Percentiles rank a stretch among this genome's conserved stretches.
These are phyloP conservation scores for Neodiprion fabricii DNA, from an alignment of 1,140 invertebrate genomes.

Conservation along the genomic window DNA sequence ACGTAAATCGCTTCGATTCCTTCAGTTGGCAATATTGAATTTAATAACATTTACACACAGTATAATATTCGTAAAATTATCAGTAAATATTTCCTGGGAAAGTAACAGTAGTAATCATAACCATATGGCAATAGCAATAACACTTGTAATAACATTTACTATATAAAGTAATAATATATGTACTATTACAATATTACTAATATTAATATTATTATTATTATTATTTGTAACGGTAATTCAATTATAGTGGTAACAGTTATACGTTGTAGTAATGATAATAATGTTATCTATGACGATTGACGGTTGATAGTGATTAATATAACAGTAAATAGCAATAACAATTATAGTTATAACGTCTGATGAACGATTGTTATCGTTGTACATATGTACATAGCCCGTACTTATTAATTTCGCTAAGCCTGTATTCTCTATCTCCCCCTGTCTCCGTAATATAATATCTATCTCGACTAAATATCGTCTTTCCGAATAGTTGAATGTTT, in stretches of 20 bases:
- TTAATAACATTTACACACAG: too few species aligned
- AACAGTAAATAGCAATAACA: not conserved
- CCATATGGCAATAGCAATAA: not conserved
- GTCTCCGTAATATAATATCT: conserved; percentile 10
- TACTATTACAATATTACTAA: too few species aligned
- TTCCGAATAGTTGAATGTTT: not conserved
- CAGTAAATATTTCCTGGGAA: not conserved
- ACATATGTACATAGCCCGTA: conserved; percentile 64
- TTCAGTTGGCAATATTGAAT: too few species aligned
- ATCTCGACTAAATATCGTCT: too few species aligned
- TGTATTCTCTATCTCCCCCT: conserved; percentile 33
- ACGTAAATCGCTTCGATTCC: too few species aligned
- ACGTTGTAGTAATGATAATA: not conserved
- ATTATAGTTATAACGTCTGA: not conserved
- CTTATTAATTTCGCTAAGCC: conserved; percentile 61
- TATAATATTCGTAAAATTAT: too few species aligned
- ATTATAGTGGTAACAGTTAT: not conserved
- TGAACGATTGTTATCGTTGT: conserved; percentile 43
- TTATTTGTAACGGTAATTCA: too few species aligned
- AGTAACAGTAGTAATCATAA: not conserved
- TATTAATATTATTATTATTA: too few species aligned
- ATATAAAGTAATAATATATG: not conserved
- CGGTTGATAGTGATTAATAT: not conserved
- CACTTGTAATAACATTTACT: not conserved
- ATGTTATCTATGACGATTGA: not conserved